Evolutionary conservation across 2,113 vertebrate species (phyloP).

Genomic region (Microcebus murinus): DNA sequence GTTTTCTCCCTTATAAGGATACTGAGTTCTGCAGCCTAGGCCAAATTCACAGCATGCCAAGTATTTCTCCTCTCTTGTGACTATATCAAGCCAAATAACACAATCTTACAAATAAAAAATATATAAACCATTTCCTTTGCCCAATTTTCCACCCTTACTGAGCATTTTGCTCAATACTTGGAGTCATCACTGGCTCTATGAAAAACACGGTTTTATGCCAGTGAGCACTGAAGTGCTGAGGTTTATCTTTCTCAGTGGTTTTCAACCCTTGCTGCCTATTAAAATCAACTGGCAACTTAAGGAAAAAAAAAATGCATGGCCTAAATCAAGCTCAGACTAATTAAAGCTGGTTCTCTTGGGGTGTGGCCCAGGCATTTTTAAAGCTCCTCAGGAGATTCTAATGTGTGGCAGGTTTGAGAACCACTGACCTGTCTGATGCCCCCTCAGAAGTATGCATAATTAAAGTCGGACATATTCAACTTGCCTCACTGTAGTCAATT

Average conservation of each 20-base stretch:
- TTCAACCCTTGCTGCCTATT: background rate
- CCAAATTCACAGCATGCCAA: background rate
- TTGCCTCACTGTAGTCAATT: background rate
- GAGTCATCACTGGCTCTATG: background rate
- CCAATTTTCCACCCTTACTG: background rate
- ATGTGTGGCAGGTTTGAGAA: background rate
- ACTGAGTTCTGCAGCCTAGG: background rate
- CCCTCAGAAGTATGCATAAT: background rate
- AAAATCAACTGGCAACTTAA: background rate
- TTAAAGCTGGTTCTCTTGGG: background rate
- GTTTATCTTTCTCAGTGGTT: background rate
- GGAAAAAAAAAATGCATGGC: background rate
- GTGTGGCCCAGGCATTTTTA: background rate
- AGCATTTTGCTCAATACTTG: background rate
- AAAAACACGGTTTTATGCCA: background rate
- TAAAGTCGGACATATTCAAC: constrained; percentile 32
- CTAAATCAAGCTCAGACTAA: background rate
- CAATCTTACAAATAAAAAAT: background rate
- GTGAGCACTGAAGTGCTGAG: background rate
- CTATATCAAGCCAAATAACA: background rate
- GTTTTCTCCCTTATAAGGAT: background rate
- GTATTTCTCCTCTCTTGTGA: background rate
- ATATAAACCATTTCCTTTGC: background rate
- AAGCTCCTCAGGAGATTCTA: background rate
- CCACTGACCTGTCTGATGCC: background rate